These are phyloP conservation scores for Microtus pennsylvanicus DNA, from an alignment of 2,113 vertebrate genomes.

Conservation along the genomic window DNA sequence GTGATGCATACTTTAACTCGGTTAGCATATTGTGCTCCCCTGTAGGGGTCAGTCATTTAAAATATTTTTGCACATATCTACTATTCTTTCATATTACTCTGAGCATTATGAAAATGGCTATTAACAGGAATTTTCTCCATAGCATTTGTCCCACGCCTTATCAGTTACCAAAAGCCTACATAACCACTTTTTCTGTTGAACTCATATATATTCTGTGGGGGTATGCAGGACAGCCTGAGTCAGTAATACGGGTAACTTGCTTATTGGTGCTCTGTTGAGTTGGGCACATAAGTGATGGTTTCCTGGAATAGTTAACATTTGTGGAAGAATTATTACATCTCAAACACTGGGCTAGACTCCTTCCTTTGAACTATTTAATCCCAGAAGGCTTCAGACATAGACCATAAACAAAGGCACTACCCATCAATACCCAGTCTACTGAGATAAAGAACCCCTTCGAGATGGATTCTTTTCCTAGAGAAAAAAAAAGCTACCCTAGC, in stretches of 20 bases:
- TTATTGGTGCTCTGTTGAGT: conserved; percentile 6
- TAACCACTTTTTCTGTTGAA: neutral
- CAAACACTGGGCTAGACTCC: neutral
- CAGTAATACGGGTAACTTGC: neutral
- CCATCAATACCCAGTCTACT: neutral
- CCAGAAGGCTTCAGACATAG: neutral
- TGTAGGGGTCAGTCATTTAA: neutral
- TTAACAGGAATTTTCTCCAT: neutral
- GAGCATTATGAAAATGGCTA: neutral
- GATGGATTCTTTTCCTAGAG: neutral
- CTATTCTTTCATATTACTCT: conserved; percentile 1
- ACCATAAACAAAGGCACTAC: neutral
- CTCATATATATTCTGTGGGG: neutral
- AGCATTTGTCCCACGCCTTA: conserved; percentile 13
- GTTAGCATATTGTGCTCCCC: neutral
- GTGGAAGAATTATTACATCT: neutral
- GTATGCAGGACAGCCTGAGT: neutral
- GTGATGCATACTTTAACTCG: neutral
- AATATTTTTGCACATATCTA: neutral
- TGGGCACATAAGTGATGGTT: neutral
- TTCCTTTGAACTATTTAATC: conserved; percentile 25
- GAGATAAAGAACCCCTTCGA: neutral
- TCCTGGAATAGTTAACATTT: neutral
- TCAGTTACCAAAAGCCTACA: neutral
- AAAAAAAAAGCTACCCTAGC: neutral